Conservation (phyloP, 2,797 vertebrate genomes). For the Pseudomugil tenellus region DNA sequence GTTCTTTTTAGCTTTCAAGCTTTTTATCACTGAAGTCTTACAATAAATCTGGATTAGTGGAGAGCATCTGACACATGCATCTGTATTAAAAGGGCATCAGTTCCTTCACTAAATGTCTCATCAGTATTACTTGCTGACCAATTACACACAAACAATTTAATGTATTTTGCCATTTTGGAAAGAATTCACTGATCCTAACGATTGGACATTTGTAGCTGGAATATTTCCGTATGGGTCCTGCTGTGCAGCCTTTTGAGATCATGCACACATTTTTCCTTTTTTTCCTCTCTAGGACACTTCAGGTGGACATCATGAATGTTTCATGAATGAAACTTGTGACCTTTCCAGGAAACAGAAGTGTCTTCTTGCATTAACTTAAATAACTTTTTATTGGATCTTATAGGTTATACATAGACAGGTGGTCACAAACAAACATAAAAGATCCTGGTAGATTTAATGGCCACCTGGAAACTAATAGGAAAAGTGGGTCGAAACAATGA, state of each 20-base stretch:
- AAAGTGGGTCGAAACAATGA: slow-evolving; percentile 33
- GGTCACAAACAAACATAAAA: not conserved
- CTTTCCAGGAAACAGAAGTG: not conserved
- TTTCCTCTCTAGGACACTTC: slow-evolving; percentile 2
- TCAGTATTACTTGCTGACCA: not conserved
- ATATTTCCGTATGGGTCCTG: not conserved
- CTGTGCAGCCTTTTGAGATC: not conserved
- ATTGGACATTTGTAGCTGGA: no score
- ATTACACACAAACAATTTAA: not conserved
- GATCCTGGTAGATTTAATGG: not conserved
- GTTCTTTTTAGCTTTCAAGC: not conserved
- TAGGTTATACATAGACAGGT: not conserved
- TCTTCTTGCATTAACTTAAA: not conserved
- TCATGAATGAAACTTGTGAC: slow-evolving; percentile 2
- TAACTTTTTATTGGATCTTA: not conserved
- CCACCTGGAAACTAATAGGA: not conserved
- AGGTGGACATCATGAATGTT: not conserved
- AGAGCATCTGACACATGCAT: slow-evolving; percentile 1
- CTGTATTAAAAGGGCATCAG: not conserved
- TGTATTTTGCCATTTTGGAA: not conserved
- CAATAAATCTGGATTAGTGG: not conserved
- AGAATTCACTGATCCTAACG: not conserved
- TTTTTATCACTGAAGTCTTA: not conserved
- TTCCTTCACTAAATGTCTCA: not conserved
- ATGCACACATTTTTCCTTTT: not conserved